A percentile compares a stretch with the other conserved stretches of the same genome.
These are phyloP conservation scores for Nothura maculosa DNA, from an alignment of 2,797 vertebrate genomes.

Conservation along the genomic window DNA sequence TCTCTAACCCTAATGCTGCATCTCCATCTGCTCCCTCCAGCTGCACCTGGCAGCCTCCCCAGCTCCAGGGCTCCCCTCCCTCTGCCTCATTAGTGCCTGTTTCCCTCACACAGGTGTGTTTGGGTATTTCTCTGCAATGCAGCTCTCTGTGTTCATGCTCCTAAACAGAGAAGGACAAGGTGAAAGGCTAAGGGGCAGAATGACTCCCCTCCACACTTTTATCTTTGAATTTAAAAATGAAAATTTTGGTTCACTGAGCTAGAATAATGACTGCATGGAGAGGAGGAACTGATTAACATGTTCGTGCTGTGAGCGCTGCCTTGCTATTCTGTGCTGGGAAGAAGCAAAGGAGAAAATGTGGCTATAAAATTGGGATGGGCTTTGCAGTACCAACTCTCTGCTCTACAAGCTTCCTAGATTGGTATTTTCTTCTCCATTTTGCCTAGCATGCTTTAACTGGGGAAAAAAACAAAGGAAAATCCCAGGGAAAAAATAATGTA, in stretches of 20 bases:
- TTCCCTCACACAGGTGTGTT: neutral
- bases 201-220: fast-evolving
- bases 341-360: neutral
- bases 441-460: neutral
- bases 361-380: neutral
- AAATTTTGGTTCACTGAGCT: neutral
- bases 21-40: constrained; percentile 20
- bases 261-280: fast-evolving
- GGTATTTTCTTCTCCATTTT: neutral
- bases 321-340: neutral
- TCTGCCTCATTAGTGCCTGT: neutral
- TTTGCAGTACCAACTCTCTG: neutral
- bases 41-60: constrained; percentile 24
- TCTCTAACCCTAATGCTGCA: neutral
- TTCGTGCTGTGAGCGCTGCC: fast-evolving
- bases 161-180: neutral
- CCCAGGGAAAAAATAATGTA: neutral
- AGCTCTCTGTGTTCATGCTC: fast-evolving
- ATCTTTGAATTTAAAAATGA: neutral
- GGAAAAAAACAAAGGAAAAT: constrained; percentile 1
- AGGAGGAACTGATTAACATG: neutral
- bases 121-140: neutral
- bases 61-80: neutral
- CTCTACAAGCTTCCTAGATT: neutral
- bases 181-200: fast-evolving